Percentiles rank a stretch among this genome's conserved stretches.
Conservation (phyloP, 2,797 vertebrate genomes). For the Neosilurus hyrtlii region DNA sequence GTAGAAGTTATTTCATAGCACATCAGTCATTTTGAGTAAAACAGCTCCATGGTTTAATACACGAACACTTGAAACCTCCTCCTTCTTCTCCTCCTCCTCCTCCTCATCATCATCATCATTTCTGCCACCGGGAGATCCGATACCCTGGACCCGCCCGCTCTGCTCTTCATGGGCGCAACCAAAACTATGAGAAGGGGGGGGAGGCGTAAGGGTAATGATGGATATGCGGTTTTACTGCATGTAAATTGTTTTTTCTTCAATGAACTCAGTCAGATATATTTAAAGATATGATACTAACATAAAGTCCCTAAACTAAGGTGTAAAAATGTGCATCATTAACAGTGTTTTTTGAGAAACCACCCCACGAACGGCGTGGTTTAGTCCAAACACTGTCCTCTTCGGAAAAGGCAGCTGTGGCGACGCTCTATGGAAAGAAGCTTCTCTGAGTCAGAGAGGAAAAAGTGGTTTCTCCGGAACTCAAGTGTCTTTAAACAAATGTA, state of each 20-base stretch:
- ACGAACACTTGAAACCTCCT: slow-evolving; percentile 49
- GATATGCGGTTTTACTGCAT: too few relatives aligned
- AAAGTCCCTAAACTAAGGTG: background rate
- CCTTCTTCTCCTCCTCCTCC: slow-evolving; percentile 46
- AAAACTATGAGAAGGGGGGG: slow-evolving; percentile 51
- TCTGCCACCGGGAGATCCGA: slow-evolving; percentile 66
- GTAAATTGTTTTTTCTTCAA: too few relatives aligned
- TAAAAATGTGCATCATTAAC: background rate
- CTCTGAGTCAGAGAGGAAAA: background rate
- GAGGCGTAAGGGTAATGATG: background rate
- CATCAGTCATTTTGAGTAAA: background rate
- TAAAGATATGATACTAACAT: background rate
- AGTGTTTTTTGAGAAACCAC: background rate
- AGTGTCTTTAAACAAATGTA: background rate
- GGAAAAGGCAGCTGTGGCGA: slow-evolving; percentile 17
- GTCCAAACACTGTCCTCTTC: slow-evolving; percentile 18
- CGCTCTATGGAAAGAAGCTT: slow-evolving; percentile 20
- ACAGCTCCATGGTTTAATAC: slow-evolving; percentile 41
- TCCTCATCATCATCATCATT: slow-evolving; percentile 49
- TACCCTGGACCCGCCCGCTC: slow-evolving; percentile 61
- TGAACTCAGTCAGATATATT: too few relatives aligned
- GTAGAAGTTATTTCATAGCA: background rate
- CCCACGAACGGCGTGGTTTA: slow-evolving; percentile 1
- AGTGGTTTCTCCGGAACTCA: background rate
- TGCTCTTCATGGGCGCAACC: slow-evolving; percentile 64